A percentile compares a stretch with the other conserved stretches of the same genome.
phyloP scores from a whole-genome alignment of 2,888 invertebrate species.

The Disparrhopalites patrizii region DNA sequence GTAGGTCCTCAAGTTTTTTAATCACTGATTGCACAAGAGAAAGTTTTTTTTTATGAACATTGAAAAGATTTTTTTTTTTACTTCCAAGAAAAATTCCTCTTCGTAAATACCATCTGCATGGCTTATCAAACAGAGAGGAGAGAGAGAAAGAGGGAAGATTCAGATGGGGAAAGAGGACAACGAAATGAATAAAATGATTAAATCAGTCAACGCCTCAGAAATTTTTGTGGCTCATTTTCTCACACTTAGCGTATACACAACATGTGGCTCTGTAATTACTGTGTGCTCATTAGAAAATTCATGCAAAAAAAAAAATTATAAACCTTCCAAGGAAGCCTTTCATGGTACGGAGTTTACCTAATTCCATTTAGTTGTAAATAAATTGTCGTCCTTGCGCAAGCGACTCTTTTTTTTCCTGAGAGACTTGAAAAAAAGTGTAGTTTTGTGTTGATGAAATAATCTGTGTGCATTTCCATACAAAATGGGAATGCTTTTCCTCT shows the following conservation, averaged over 20 bases:
- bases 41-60: background rate
- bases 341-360: too few species aligned
- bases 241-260: background rate
- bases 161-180: background rate
- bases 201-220: constrained; percentile 21
- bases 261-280: background rate
- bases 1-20: too few species aligned
- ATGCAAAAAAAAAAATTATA: background rate
- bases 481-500: background rate
- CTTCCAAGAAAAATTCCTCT: too few species aligned
- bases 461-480: background rate
- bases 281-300: background rate
- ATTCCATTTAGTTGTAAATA: too few species aligned
- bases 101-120: too few species aligned
- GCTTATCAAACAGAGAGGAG: too few species aligned
- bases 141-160: background rate
- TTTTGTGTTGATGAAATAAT: background rate
- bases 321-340: too few species aligned
- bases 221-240: constrained; percentile 1
- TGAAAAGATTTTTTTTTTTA: background rate
- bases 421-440: background rate
- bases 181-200: constrained; percentile 19
- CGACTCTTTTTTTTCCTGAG: background rate
- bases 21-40: background rate
- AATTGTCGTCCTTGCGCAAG: too few species aligned